Percentiles rank a stretch among this genome's conserved stretches.
Evolutionary conservation across 2,113 vertebrate species (phyloP).

Genomic region (Ursus arctos): DNA sequence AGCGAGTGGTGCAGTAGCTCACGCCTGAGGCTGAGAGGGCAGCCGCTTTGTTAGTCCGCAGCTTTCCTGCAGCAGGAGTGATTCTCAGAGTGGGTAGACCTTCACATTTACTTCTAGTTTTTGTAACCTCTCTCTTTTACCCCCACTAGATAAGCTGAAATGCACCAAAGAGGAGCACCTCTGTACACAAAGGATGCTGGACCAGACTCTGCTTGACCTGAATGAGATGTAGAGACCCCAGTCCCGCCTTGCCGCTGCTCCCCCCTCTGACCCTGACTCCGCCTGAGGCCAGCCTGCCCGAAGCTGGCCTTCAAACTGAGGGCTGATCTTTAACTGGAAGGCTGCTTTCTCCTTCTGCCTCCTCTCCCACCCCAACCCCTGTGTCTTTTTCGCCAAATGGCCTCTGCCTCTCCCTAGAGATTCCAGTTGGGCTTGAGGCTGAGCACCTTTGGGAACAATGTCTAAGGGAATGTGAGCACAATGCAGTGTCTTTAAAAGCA

Average conservation of each 20-base stretch:
- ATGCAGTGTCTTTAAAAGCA: constrained; percentile 83
- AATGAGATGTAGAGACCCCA: constrained; percentile 91
- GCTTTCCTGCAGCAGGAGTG: neutral
- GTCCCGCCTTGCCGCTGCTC: constrained; percentile 60
- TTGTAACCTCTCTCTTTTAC: constrained; percentile 71
- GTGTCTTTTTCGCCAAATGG: constrained; percentile 77
- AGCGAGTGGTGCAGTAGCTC: neutral
- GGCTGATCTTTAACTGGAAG: constrained; percentile 82
- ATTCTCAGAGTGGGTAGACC: neutral
- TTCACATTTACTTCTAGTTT: neutral
- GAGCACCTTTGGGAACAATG: constrained; percentile 80
- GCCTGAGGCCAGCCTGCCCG: constrained; percentile 69
- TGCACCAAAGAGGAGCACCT: constrained; percentile 94
- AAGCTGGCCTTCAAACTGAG: constrained; percentile 84
- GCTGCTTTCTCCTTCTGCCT: constrained; percentile 77
- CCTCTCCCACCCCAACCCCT: neutral
- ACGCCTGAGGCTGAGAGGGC: neutral
- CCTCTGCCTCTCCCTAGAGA: constrained; percentile 69
- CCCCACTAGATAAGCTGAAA: constrained; percentile 92
- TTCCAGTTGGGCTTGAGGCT: constrained; percentile 74
- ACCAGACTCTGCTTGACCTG: constrained; percentile 97
- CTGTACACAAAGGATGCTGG: constrained; percentile 94
- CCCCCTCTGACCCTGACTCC: constrained; percentile 54
- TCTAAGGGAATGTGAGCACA: constrained; percentile 85
- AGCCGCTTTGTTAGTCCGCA: constrained; percentile 6